Conservation (phyloP, 2,113 vertebrate species). For the Cricetomys ansorgei region DNA sequence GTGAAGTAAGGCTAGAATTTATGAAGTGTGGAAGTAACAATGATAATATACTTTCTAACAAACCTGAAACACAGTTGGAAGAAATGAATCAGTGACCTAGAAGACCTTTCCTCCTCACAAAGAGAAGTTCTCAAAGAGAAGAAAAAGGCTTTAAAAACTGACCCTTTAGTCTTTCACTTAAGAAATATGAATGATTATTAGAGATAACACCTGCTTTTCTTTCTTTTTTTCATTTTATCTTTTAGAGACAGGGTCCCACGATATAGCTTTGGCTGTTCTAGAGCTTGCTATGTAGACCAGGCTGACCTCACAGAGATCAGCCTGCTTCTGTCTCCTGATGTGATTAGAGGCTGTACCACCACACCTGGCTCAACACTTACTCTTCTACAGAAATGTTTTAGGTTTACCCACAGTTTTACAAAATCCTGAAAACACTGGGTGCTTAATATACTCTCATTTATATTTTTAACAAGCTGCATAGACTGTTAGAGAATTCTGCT, state of each 20-base stretch:
- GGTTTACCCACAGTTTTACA: background rate
- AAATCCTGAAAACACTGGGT: background rate
- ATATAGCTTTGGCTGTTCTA: background rate
- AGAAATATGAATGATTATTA: background rate
- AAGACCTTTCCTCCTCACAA: background rate
- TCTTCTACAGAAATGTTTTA: background rate
- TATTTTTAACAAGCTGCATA: background rate
- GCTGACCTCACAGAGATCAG: background rate
- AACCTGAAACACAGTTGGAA: background rate
- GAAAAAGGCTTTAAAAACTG: background rate
- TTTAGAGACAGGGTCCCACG: background rate
- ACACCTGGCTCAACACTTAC: background rate
- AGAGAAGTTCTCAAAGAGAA: background rate
- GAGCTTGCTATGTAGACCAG: background rate
- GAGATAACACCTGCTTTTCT: background rate
- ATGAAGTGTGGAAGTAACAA: slow-evolving; percentile 10
- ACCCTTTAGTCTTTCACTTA: background rate
- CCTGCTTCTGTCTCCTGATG: background rate
- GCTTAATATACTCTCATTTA: background rate
- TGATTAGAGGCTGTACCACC: too few relatives aligned
- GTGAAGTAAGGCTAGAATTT: background rate
- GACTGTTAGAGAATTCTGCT: background rate
- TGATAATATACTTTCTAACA: background rate
- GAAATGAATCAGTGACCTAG: background rate
- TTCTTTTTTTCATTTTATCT: background rate